These are phyloP conservation scores for Nothura maculosa DNA, from an alignment of 2,797 vertebrate species.

Conservation along the genomic window DNA sequence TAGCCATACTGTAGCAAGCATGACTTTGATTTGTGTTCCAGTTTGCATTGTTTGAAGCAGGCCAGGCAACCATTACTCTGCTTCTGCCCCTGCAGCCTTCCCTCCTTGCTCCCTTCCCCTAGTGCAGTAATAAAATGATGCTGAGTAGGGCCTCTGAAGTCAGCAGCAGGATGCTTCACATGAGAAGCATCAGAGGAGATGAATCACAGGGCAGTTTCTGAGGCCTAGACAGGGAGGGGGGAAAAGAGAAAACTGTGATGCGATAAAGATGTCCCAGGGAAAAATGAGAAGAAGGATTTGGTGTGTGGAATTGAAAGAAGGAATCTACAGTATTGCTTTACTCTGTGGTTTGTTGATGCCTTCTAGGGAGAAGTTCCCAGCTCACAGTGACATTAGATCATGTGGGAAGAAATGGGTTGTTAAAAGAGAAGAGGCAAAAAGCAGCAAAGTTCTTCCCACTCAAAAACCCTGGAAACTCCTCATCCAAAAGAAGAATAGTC, in stretches of 20 bases:
- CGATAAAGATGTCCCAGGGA: background rate
- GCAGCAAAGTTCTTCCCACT: background rate
- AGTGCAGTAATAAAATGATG: rapidly evolving
- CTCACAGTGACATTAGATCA: background rate
- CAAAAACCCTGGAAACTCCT: background rate
- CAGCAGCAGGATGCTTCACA: background rate
- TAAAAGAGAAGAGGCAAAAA: background rate
- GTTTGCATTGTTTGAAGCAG: background rate
- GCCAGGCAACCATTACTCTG: rapidly evolving
- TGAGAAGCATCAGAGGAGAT: background rate
- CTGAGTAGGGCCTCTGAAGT: background rate
- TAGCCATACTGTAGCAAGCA: background rate
- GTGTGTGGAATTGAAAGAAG: too few relatives aligned
- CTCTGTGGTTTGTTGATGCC: background rate
- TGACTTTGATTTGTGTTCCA: background rate
- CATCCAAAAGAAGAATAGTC: rapidly evolving
- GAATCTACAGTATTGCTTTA: background rate
- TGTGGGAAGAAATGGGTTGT: rapidly evolving
- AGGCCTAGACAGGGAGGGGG: rapidly evolving
- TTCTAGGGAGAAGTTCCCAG: background rate
- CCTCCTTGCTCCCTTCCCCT: background rate
- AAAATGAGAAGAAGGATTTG: background rate
- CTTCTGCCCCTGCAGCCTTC: background rate
- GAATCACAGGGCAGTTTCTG: rapidly evolving
- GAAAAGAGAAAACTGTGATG: background rate